Conservation (phyloP, 2,888 invertebrate species). For the Epirrhoe tristata region DNA sequence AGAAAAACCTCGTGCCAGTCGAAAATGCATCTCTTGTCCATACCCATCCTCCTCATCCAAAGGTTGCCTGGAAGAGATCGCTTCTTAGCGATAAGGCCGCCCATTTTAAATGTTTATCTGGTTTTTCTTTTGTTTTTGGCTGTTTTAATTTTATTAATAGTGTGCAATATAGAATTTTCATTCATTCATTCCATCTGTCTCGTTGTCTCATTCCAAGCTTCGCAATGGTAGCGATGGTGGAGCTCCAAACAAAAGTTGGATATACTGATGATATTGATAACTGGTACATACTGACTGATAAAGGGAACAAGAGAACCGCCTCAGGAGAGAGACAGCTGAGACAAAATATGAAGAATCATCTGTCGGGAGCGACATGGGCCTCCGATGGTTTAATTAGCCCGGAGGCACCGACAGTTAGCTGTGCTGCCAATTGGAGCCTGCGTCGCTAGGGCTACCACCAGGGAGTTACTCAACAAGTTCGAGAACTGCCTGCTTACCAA, state of each 20-base stretch:
- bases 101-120: too few species aligned
- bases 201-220: too few species aligned
- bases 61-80: too few species aligned
- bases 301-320: slow-evolving; percentile 48
- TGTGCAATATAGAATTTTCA: too few species aligned
- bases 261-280: not conserved
- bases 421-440: slow-evolving; percentile 65
- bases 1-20: too few species aligned
- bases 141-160: too few species aligned
- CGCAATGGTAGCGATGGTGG: too few species aligned
- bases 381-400: slow-evolving; percentile 83
- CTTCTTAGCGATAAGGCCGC: too few species aligned
- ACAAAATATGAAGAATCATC: slow-evolving; percentile 83
- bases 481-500: not conserved
- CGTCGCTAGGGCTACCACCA: slow-evolving; percentile 59
- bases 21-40: too few species aligned
- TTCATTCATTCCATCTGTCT: too few species aligned
- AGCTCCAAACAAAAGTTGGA: not conserved
- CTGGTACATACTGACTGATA: not conserved
- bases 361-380: slow-evolving; percentile 66
- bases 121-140: too few species aligned
- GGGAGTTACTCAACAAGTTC: not conserved
- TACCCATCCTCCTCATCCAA: too few species aligned
- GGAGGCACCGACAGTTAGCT: slow-evolving; percentile 76
- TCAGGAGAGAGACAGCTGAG: slow-evolving; percentile 68